phyloP scores from a whole-genome alignment of 2,888 invertebrate species.

The Minunthozetes semirufus region DNA sequence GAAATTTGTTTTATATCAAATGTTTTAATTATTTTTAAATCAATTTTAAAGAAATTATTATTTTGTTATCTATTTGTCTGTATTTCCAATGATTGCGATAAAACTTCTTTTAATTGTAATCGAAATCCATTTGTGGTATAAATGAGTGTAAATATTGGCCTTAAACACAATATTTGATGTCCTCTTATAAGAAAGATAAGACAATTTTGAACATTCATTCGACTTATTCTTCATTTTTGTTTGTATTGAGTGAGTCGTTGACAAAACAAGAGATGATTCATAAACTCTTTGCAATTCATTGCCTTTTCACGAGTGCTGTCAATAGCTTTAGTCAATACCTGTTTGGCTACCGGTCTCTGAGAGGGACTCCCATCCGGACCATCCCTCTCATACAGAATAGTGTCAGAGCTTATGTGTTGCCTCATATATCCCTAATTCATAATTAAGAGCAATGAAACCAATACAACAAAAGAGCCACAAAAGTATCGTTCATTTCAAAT shows the following conservation, averaged over 20 bases:
- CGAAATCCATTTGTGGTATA: not conserved
- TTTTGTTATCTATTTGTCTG: too few relatives aligned
- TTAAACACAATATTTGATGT: not conserved
- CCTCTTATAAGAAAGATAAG: not conserved
- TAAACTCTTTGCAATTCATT: not conserved
- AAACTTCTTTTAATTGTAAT: not conserved
- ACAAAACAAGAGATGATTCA: not conserved
- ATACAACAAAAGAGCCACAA: too few relatives aligned
- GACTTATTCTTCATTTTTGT: not conserved
- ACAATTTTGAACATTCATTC: not conserved
- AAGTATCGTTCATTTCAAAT: too few relatives aligned
- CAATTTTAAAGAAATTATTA: too few relatives aligned
- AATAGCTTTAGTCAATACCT: slow-evolving; percentile 4
- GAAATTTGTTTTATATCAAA: too few relatives aligned
- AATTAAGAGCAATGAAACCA: not conserved
- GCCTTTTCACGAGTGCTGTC: not conserved
- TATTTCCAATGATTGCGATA: too few relatives aligned
- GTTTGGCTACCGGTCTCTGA: slow-evolving; percentile 10
- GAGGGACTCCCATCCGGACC: not conserved
- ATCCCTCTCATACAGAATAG: too few relatives aligned
- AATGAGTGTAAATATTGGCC: not conserved
- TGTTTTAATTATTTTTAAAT: too few relatives aligned
- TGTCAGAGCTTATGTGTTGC: too few relatives aligned
- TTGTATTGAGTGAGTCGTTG: not conserved
- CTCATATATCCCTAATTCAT: too few relatives aligned